Base-by-base conservation (phyloP, 2,797 vertebrate genomes). In the Peromyscus aztecus region DNA sequence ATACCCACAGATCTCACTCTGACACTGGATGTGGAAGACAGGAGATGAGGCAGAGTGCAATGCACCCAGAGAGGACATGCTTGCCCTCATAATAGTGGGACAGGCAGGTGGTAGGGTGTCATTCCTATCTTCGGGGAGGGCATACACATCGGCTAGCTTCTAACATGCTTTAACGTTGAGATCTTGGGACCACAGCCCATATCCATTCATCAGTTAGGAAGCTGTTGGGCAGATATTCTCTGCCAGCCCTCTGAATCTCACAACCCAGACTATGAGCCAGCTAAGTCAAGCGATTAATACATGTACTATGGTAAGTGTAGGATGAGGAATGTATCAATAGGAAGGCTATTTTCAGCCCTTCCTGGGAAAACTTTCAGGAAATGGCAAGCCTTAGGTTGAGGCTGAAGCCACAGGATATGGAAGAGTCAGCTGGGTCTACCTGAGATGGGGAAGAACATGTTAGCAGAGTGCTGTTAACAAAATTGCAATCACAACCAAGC, bases 121-220 rank as follows among this genome's bases (percentile, higher is more conserved):
- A 24, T 29, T 90, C 6, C 59, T 40, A 6, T 55, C 57, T 67
- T 63, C 29, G 24, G 4, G 8, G 34, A 67, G 46, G 13, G 57
- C 37, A 29, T 13, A 34, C 19, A 61, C 63, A 75, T 76, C 65
- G 37, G 75, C n/a, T 49, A 61, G 16, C 43, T 80, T 89, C 55
- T 89, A n/a, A 49, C 2, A 37, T 65, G 34, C 69, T 77, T 95
- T 86, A 73, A 37, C 81, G 55, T 21, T 59, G 46, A 80, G 69
- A 61, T 73, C 4, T 67, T 73, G 37, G 23, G 11, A 85, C 63
- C 76, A n/a, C 1, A 40, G 24, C 83, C 85, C 46, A 69, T 83
- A 63, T 85, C 85, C 31, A 78, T 81, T 91, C 17, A 77, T 94
- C 94, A 16, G 34, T 77, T 67, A 13, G 59, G 57, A 91, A 65